Conservation (phyloP, 2,797 vertebrate genomes). For the Pipistrellus pygmaeus region DNA sequence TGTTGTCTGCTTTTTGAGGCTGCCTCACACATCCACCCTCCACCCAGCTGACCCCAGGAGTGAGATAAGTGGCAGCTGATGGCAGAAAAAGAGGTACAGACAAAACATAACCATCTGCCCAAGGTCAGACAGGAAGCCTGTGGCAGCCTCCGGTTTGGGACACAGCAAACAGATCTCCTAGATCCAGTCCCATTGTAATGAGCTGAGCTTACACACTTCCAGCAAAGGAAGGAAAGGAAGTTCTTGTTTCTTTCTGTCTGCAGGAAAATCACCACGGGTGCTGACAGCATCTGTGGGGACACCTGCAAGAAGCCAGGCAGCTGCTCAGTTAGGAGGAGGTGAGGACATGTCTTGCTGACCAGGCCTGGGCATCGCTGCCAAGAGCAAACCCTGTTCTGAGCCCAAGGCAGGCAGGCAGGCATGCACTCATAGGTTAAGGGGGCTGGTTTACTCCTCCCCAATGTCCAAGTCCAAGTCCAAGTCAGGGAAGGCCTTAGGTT, state of each 20-base stretch:
- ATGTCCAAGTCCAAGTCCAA: background rate
- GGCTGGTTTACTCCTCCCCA: background rate
- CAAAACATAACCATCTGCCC: slow-evolving; percentile 3
- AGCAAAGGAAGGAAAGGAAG: background rate
- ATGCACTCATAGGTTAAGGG: background rate
- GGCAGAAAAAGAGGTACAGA: slow-evolving; percentile 53
- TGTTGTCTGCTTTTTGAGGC: slow-evolving; percentile 8
- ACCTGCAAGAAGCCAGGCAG: background rate
- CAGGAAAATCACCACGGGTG: background rate
- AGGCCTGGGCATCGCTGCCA: background rate
- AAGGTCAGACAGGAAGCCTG: slow-evolving; percentile 52
- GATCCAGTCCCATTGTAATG: background rate
- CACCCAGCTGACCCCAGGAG: background rate
- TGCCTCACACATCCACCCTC: background rate
- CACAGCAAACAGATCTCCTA: slow-evolving; percentile 1
- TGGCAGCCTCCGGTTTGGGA: background rate
- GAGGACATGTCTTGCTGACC: background rate
- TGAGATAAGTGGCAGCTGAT: background rate
- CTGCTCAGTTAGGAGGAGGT: background rate
- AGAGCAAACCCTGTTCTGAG: background rate
- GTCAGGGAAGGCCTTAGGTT: background rate
- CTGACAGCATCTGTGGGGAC: background rate
- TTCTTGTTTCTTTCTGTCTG: background rate
- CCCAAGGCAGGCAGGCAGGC: too few relatives aligned
- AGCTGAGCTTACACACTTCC: background rate